These are phyloP conservation scores for Lepidostoma basale DNA, from an alignment of 1,140 invertebrate species.

Conservation along the genomic window DNA sequence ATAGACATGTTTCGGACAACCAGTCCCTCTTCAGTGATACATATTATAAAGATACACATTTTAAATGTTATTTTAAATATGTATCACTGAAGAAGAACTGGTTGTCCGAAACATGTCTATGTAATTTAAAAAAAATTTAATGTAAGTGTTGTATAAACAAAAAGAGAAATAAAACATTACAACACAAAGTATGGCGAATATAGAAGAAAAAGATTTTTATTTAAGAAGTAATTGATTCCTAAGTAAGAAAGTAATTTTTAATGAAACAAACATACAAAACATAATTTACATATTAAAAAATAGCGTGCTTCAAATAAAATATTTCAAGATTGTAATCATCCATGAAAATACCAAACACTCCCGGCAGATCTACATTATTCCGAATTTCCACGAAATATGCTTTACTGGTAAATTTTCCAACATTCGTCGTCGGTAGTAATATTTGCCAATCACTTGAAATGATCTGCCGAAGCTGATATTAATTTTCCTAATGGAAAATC, in stretches of 20 bases:
- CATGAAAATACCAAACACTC: background rate
- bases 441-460: constrained; percentile 42
- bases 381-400: constrained; percentile 3
- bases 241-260: background rate
- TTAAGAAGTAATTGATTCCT: background rate
- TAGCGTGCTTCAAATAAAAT: background rate
- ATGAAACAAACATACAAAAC: background rate
- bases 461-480: constrained; percentile 37
- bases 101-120: too few relatives aligned
- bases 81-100: too few relatives aligned
- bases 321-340: background rate
- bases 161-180: too few relatives aligned
- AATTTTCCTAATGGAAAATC: constrained; percentile 44
- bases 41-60: too few relatives aligned
- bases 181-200: too few relatives aligned
- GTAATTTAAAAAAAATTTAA: too few relatives aligned
- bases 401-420: background rate
- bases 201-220: too few relatives aligned
- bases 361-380: background rate
- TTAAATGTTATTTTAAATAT: too few relatives aligned
- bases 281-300: background rate
- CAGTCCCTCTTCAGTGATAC: too few relatives aligned
- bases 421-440: constrained; percentile 14
- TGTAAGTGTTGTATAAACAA: too few relatives aligned
- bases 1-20: too few relatives aligned